Conservation (phyloP, 2,113 vertebrate species). For the Sciurus niger region DNA sequence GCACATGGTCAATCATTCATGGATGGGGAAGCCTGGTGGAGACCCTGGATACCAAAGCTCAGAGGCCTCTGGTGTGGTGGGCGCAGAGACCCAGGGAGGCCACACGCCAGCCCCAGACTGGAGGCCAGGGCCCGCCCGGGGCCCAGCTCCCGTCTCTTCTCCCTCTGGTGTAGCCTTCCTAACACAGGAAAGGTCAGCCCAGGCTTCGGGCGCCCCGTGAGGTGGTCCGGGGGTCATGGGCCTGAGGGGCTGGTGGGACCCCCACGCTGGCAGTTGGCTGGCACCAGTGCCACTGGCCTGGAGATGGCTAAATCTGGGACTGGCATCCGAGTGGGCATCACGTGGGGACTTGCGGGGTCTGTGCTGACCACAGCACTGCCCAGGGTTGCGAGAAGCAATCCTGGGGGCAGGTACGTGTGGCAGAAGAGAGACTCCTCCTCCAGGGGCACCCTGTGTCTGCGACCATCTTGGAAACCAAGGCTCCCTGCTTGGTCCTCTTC, state of each 20-base stretch:
- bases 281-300: not conserved
- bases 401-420: too few relatives aligned
- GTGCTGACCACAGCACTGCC: not conserved
- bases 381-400: not conserved
- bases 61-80: not conserved
- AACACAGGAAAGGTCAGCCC: rapidly evolving
- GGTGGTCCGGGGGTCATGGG: rapidly evolving
- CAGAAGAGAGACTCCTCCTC: too few relatives aligned
- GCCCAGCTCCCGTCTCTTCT: rapidly evolving
- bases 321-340: not conserved
- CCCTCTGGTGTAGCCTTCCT: rapidly evolving
- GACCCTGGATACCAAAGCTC: not conserved
- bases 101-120: rapidly evolving
- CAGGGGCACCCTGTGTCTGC: rapidly evolving
- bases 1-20: rapidly evolving
- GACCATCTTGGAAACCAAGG: too few relatives aligned
- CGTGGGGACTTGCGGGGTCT: not conserved
- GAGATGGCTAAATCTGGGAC: not conserved
- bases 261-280: too few relatives aligned
- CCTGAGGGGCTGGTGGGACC: rapidly evolving
- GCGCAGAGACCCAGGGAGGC: not conserved
- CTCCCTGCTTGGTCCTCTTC: too few relatives aligned
- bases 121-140: not conserved
- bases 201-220: not conserved
- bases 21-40: not conserved